Percentiles rank a stretch among this genome's conserved stretches.
Conservation (phyloP, 2,888 invertebrate genomes). For the Argynnis bischoffii region DNA sequence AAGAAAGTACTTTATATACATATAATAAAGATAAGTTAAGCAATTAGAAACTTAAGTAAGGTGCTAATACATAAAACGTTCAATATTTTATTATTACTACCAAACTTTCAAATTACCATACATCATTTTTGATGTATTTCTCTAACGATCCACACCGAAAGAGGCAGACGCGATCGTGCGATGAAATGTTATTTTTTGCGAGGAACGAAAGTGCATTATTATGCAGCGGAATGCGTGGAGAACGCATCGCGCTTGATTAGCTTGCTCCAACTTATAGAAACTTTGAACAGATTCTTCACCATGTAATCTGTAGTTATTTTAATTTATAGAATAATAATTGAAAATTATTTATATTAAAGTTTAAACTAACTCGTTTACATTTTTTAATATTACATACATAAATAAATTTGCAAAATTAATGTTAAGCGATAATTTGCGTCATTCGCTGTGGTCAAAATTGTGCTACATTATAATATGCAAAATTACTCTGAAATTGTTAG, state of each 20-base stretch:
- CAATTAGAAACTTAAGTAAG: conserved; percentile 1
- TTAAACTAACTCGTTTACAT: not conserved
- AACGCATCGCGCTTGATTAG: conserved; percentile 47
- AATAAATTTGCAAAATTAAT: not conserved
- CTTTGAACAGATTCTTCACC: conserved; percentile 21
- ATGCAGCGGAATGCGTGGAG: conserved; percentile 48
- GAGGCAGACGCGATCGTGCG: conserved; percentile 39
- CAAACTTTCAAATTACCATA: conserved; percentile 20
- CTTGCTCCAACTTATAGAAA: conserved; percentile 34
- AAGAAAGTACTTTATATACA: too few species aligned
- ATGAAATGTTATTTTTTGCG: conserved; percentile 44
- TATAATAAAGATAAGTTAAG: too few species aligned
- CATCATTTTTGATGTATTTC: conserved; percentile 17
- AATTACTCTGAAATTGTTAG: conserved; percentile 9
- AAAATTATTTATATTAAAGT: too few species aligned
- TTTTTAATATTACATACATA: not conserved
- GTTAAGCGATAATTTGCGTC: not conserved
- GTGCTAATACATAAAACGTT: conserved; percentile 2
- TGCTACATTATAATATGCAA: conserved; percentile 8
- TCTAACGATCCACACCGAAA: conserved; percentile 30
- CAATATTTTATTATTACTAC: conserved; percentile 6
- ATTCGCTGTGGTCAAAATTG: conserved; percentile 6
- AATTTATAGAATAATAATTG: not conserved
- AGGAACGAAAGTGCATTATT: conserved; percentile 49
- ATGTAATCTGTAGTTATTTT: conserved; percentile 10